A percentile compares a stretch with the other conserved stretches of the same genome.
phyloP scores from a whole-genome alignment of 2,113 vertebrate genomes.

The Sula dactylatra region DNA sequence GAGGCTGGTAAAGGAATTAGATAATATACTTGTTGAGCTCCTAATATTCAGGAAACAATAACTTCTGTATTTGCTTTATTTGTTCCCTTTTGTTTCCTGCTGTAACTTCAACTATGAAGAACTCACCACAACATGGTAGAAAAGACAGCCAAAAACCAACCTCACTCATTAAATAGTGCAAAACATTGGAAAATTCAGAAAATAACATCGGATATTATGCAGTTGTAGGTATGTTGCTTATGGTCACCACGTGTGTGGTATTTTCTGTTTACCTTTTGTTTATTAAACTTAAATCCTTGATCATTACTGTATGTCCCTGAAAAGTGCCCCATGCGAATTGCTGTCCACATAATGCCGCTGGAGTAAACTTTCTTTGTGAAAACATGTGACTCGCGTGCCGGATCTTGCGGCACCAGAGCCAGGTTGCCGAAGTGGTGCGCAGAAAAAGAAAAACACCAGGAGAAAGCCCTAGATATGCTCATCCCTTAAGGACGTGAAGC shows the following conservation, averaged over 20 bases:
- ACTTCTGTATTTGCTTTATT: not conserved
- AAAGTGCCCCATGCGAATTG: not conserved
- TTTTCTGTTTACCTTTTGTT: conserved; percentile 1
- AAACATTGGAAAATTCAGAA: not conserved
- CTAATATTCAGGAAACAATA: not conserved
- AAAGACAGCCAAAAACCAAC: not conserved
- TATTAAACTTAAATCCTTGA: not conserved
- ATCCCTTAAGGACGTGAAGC: not conserved
- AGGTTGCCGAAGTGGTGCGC: not conserved
- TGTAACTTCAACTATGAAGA: not conserved
- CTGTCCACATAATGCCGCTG: not conserved
- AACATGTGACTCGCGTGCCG: not conserved
- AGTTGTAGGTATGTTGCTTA: not conserved
- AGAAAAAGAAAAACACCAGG: not conserved
- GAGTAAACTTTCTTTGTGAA: not conserved
- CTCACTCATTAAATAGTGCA: not conserved
- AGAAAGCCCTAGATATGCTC: not conserved
- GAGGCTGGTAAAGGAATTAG: not conserved
- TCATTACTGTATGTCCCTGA: not conserved
- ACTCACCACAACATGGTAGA: not conserved
- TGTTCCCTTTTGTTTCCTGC: not conserved
- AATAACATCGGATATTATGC: fast-evolving
- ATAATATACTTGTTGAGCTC: not conserved
- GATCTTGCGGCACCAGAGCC: not conserved
- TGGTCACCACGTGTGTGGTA: not conserved